These are phyloP conservation scores for Gambusia holbrooki DNA, from an alignment of 2,113 vertebrate species.

Conservation along the genomic window DNA sequence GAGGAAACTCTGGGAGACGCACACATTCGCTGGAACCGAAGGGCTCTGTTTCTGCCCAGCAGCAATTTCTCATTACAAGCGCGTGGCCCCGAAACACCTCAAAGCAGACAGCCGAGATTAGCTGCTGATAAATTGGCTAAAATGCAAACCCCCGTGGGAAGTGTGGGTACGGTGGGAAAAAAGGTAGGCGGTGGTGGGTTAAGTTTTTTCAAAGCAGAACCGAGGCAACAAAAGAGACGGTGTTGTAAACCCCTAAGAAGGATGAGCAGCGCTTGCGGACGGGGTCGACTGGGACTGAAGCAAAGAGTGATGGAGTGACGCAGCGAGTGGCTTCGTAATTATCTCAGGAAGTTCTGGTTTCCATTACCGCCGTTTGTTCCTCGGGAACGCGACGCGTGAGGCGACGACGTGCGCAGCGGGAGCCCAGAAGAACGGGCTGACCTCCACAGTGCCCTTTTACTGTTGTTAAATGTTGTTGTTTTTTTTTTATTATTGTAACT, in stretches of 20 bases:
- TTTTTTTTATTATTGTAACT: too few species aligned
- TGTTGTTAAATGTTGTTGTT: background rate
- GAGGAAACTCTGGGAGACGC: constrained; percentile 39
- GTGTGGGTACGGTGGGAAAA: background rate
- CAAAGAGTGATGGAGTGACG: constrained; percentile 31
- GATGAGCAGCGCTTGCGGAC: constrained; percentile 6
- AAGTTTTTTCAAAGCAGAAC: background rate
- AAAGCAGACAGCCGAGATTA: constrained; percentile 62
- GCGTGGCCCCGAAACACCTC: constrained; percentile 67
- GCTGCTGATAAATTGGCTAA: constrained; percentile 53
- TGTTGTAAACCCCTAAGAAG: constrained; percentile 5
- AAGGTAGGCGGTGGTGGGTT: background rate
- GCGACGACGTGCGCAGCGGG: background rate
- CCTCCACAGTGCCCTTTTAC: background rate
- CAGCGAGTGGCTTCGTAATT: constrained; percentile 36
- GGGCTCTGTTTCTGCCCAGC: constrained; percentile 39
- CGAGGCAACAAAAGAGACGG: background rate
- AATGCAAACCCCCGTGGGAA: constrained; percentile 17
- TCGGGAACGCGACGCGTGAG: constrained; percentile 17
- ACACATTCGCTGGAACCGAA: constrained; percentile 19
- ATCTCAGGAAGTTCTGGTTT: constrained; percentile 51
- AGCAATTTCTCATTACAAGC: constrained; percentile 62
- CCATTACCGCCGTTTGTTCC: constrained; percentile 50
- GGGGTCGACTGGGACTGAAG: background rate
- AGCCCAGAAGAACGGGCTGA: background rate